Evolutionary conservation across 1,140 invertebrate genomes (phyloP).

Genomic region (Drosophila novamexicana): DNA sequence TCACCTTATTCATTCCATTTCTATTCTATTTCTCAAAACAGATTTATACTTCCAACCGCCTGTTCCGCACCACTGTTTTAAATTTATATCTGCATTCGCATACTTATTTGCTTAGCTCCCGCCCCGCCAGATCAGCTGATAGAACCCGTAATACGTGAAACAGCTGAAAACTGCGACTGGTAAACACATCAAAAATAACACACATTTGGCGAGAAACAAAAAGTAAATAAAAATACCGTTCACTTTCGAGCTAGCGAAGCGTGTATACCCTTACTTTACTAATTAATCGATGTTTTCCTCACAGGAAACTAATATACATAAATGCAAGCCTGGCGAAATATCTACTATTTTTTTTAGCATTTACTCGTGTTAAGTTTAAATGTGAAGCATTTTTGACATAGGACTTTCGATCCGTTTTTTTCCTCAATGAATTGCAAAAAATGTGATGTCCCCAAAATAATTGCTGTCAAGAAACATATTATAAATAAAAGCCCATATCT

Average conservation of each 20-base stretch:
- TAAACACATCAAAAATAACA: neutral
- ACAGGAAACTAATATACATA: too few relatives aligned
- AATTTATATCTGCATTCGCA: neutral
- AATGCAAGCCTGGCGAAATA: too few relatives aligned
- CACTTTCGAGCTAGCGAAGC: too few relatives aligned
- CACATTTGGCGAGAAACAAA: neutral
- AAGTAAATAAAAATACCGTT: neutral
- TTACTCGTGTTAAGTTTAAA: too few relatives aligned
- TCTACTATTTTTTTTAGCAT: too few relatives aligned
- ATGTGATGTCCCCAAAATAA: too few relatives aligned
- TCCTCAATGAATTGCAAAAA: too few relatives aligned
- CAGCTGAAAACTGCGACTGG: conserved; percentile 5
- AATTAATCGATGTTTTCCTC: too few relatives aligned
- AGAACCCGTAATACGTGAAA: neutral
- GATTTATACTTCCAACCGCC: neutral
- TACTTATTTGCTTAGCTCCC: conserved; percentile 6
- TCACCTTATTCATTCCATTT: neutral
- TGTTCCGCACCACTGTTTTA: neutral
- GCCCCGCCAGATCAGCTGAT: conserved; percentile 13
- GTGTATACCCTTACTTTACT: neutral
- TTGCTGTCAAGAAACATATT: too few relatives aligned
- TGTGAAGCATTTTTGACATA: too few relatives aligned
- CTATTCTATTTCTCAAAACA: neutral
- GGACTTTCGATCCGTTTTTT: too few relatives aligned
- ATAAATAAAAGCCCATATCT: too few relatives aligned